Evolutionary conservation across 35 echinoderm and acorn worm genomes (phyloP), one percentile per base, ranked within the genome.

Genomic region (Lytechinus pictus): DNA sequence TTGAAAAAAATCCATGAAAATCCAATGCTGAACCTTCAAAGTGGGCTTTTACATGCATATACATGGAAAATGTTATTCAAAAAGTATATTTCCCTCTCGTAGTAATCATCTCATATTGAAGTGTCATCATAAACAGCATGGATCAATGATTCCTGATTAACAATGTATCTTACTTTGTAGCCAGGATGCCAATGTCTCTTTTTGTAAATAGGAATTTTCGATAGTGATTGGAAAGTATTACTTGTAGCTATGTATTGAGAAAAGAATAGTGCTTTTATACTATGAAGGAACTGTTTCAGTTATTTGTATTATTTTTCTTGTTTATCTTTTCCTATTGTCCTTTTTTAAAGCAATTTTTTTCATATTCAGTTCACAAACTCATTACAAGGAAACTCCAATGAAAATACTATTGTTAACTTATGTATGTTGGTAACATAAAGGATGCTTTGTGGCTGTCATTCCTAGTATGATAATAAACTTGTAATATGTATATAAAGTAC

Each of bases 151-250:
- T 79, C 16, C 19, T 7, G 3, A 79, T 79, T 7, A 79, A 24
- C 19, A 58, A 79, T 14, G 21, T 79, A 16, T 79, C 66, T 79
- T n/a, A 16, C n/a, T 79, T 79, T 79, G 4, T 79, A 79, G 19
- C 21, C 21, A 24, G 14, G 66, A 79, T 79, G 66, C n/a, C 19
- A 79, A 79, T 79, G 66, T n/a, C n/a, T 24, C 66, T 24, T 24
- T 79, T 14, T 79, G 66, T 79, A 79, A n/a, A 79, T 79, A 79
- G 19, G 19, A 58, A 19, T 79, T 79, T 79, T 79, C 33, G 24
- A 16, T 79, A 79, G 66, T 79, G 66, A 79, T 24, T 79, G 66
- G 66, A 79, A 79, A 79, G 66, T 79, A 79, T 79, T 79, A 79
- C 66, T 7, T 79, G 16, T 79, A 79, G 66, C 19, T 79, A n/a